Conservation (phyloP, 2,888 invertebrate genomes). For the Teleiodes luculella region DNA sequence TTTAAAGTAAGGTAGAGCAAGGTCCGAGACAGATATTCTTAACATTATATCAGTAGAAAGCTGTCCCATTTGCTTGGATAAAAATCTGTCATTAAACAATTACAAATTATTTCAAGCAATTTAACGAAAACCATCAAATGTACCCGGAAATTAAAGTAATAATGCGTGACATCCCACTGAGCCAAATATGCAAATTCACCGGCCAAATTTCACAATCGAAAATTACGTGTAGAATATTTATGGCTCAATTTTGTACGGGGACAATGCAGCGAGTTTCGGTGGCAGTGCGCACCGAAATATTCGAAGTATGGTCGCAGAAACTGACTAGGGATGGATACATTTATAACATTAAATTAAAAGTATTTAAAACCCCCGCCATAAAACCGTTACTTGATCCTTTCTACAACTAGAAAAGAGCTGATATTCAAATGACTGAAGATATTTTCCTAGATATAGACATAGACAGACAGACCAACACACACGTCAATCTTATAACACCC, state of each 20-base stretch:
- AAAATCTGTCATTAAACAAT: neutral
- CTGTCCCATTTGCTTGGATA: neutral
- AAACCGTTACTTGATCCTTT: no score
- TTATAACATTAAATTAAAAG: no score
- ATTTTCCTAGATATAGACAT: no score
- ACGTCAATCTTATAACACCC: no score
- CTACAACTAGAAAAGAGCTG: no score
- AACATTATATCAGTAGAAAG: no score
- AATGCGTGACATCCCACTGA: conserved; percentile 37
- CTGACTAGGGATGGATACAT: conserved; percentile 13
- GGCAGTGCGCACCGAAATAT: conserved; percentile 42
- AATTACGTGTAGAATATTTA: conserved; percentile 71
- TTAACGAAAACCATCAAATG: conserved; percentile 14
- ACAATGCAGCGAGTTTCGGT: conserved; percentile 58
- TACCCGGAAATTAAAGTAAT: conserved; percentile 23
- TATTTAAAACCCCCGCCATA: no score
- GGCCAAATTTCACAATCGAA: conserved; percentile 55
- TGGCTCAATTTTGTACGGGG: conserved; percentile 62
- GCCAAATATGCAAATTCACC: conserved; percentile 51
- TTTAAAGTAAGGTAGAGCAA: no score
- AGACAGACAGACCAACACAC: no score
- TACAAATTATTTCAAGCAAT: neutral
- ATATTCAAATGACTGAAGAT: no score
- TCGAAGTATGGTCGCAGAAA: conserved; percentile 46
- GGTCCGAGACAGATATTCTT: no score